A percentile compares a stretch with the other conserved stretches of the same genome.
These are phyloP conservation scores for Trichopria drosophilae DNA, from an alignment of 2,888 invertebrate genomes.

Conservation along the genomic window DNA sequence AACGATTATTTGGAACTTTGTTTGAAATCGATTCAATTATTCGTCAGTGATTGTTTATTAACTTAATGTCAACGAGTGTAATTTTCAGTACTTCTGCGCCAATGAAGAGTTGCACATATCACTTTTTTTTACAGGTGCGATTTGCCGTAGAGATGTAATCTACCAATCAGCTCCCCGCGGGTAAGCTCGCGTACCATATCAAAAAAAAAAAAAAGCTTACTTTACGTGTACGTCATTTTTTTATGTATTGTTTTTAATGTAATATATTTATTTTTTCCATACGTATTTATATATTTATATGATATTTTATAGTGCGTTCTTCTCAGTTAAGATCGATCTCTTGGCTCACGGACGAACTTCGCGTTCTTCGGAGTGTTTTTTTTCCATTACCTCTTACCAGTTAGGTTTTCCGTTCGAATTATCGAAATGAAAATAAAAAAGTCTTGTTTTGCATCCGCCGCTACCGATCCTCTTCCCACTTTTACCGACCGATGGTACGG, in stretches of 20 bases:
- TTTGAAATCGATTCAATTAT: too few species aligned
- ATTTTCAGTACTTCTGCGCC: too few species aligned
- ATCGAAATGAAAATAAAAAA: conserved; percentile 19
- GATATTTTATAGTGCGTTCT: conserved; percentile 58
- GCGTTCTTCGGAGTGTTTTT: conserved; percentile 29
- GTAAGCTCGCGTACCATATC: too few species aligned
- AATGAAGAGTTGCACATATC: too few species aligned
- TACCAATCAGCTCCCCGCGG: too few species aligned
- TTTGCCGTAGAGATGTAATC: too few species aligned
- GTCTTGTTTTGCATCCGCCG: conserved; percentile 16
- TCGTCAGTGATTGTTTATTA: too few species aligned
- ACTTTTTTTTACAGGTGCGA: too few species aligned
- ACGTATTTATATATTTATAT: conserved; percentile 59
- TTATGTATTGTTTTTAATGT: conserved; percentile 56
- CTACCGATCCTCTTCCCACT: background rate
- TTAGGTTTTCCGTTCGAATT: conserved; percentile 25
- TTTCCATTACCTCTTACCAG: conserved; percentile 16
- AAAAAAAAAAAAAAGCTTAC: conserved; percentile 9
- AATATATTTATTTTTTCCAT: conserved; percentile 59
- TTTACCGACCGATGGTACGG: too few species aligned
- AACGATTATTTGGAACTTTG: too few species aligned
- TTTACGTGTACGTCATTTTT: conserved; percentile 26
- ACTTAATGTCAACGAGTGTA: too few species aligned
- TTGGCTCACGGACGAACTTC: conserved; percentile 54
- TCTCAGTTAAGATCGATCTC: conserved; percentile 55